phyloP scores from a whole-genome alignment of 2,888 invertebrate genomes.

The Chymomyza procnemis region DNA sequence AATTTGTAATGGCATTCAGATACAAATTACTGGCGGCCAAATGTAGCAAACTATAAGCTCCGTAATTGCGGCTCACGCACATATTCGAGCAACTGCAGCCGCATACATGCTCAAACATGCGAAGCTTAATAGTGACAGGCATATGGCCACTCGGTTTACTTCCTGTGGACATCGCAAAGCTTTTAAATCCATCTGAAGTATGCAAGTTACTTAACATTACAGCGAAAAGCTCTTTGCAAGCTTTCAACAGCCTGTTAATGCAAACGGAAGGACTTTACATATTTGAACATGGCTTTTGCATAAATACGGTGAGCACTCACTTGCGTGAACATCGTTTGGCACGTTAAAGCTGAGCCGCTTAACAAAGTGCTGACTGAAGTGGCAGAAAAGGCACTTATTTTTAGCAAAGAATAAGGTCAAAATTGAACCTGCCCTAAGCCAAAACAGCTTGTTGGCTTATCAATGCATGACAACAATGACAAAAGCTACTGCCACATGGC shows the following conservation, averaged over 20 bases:
- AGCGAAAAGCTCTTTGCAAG: slow-evolving; percentile 48
- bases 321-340: slow-evolving; percentile 39
- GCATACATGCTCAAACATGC: background rate
- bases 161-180: slow-evolving; percentile 65
- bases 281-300: slow-evolving; percentile 49
- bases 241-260: slow-evolving; percentile 62
- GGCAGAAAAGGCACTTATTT: background rate
- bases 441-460: slow-evolving; percentile 40
- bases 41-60: background rate
- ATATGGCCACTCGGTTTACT: slow-evolving; percentile 34
- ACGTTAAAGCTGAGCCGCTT: slow-evolving; percentile 1
- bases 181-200: slow-evolving; percentile 54
- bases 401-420: slow-evolving; percentile 34
- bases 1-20: no score
- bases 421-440: background rate
- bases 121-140: background rate
- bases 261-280: slow-evolving; percentile 49
- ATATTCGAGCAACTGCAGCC: background rate
- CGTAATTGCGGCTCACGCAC: no score
- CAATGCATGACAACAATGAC: slow-evolving; percentile 45
- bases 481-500: slow-evolving; percentile 22
- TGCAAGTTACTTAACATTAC: slow-evolving; percentile 50
- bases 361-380: background rate
- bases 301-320: slow-evolving; percentile 34
- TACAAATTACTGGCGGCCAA: no score